Conservation (phyloP, 2,113 vertebrate species). For the Cynocephalus volans region DNA sequence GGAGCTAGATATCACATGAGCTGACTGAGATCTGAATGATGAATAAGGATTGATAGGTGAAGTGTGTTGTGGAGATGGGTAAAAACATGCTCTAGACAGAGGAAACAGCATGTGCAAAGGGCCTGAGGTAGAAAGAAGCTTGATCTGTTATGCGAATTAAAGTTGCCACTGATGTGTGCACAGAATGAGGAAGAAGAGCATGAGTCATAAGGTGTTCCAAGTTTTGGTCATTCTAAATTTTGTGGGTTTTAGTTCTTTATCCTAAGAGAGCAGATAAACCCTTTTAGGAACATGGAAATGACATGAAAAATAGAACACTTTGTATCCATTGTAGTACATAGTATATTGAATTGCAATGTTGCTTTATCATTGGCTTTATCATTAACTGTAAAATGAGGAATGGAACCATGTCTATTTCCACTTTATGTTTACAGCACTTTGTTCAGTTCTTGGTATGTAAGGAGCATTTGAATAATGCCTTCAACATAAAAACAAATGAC, state of each 20-base stretch:
- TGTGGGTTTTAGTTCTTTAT: neutral
- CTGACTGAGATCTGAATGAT: neutral
- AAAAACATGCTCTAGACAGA: neutral
- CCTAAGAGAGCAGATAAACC: neutral
- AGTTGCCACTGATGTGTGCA: neutral
- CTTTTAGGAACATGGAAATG: neutral
- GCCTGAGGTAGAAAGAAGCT: neutral
- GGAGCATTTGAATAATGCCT: neutral
- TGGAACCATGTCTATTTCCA: neutral
- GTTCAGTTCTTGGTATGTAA: neutral
- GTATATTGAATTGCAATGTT: neutral
- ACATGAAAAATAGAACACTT: neutral
- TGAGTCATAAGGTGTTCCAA: neutral
- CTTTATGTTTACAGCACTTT: neutral
- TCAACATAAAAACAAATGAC: neutral
- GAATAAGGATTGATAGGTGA: neutral
- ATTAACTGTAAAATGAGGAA: neutral
- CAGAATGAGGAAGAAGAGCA: neutral
- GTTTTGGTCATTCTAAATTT: neutral
- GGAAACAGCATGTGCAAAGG: neutral
- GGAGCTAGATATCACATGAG: neutral
- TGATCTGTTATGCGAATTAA: neutral
- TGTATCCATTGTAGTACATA: neutral
- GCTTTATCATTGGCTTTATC: neutral
- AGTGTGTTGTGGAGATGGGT: neutral